phyloP scores from a whole-genome alignment of 2,888 invertebrate genomes.

The Hemaris fuciformis region DNA sequence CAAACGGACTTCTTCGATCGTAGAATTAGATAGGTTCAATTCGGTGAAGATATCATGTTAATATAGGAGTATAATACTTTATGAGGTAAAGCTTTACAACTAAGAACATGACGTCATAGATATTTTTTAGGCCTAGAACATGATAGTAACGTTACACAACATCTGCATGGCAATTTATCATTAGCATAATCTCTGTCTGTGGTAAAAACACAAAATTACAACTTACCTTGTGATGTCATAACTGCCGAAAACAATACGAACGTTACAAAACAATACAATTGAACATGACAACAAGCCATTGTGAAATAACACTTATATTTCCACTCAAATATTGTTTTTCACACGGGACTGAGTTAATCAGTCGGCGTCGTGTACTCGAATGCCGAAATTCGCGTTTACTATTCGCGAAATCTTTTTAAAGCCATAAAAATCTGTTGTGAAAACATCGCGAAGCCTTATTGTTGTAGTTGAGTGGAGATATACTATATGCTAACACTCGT shows the following conservation, averaged over 20 bases:
- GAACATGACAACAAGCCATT: conserved; percentile 2
- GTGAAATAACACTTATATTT: conserved; percentile 7
- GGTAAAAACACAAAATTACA: neutral
- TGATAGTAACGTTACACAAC: neutral
- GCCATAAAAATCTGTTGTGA: conserved; percentile 27
- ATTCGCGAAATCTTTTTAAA: conserved; percentile 29
- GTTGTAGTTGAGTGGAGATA: neutral
- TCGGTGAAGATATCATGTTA: no score
- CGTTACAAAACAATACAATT: neutral
- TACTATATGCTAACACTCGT: no score
- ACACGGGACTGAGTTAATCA: conserved; percentile 22
- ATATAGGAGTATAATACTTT: no score
- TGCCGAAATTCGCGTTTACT: conserved; percentile 30
- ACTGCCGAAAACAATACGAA: conserved; percentile 8
- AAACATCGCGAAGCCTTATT: conserved; percentile 26
- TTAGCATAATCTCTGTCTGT: neutral
- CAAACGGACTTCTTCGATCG: no score
- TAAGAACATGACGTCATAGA: no score
- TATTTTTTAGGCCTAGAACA: no score
- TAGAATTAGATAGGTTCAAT: no score
- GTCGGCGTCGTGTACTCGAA: conserved; percentile 31
- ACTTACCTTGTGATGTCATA: conserved; percentile 6
- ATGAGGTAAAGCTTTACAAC: no score
- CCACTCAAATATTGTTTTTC: conserved; percentile 13
- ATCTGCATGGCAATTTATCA: neutral